phyloP scores from a whole-genome alignment of 1,140 invertebrate genomes.

The Ips typographus region DNA sequence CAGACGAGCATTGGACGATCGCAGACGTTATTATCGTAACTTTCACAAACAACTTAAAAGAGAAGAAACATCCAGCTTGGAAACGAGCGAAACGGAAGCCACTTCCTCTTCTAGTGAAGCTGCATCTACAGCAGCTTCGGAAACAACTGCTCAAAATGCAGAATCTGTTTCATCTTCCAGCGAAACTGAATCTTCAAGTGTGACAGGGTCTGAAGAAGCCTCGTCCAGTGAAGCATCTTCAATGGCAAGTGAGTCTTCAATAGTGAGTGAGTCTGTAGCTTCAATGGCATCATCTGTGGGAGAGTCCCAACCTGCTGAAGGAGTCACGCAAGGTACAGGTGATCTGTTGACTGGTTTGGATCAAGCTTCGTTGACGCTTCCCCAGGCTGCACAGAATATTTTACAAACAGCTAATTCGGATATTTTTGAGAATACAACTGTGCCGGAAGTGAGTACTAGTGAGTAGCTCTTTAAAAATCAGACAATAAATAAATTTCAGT shows the following conservation, averaged over 20 bases:
- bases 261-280: too few relatives aligned
- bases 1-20: constrained; percentile 12
- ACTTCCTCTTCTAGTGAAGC: neutral
- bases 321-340: neutral
- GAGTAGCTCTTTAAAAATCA: too few relatives aligned
- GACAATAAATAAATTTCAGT: neutral
- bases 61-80: constrained; percentile 5
- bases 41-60: constrained; percentile 12
- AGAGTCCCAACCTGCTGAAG: neutral
- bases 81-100: neutral
- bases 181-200: neutral
- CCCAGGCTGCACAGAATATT: constrained; percentile 16
- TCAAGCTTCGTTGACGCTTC: neutral
- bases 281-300: too few relatives aligned
- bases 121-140: neutral
- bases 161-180: neutral
- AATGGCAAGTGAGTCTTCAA: neutral
- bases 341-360: too few relatives aligned
- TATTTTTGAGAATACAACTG: constrained; percentile 25
- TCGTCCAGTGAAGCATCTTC: neutral
- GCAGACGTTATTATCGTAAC: neutral
- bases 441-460: constrained; percentile 8
- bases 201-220: neutral
- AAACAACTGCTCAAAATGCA: neutral
- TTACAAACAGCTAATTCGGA: constrained; percentile 26